Conservation (phyloP, 2,797 vertebrate species). For the Cirrhinus mrigala region DNA sequence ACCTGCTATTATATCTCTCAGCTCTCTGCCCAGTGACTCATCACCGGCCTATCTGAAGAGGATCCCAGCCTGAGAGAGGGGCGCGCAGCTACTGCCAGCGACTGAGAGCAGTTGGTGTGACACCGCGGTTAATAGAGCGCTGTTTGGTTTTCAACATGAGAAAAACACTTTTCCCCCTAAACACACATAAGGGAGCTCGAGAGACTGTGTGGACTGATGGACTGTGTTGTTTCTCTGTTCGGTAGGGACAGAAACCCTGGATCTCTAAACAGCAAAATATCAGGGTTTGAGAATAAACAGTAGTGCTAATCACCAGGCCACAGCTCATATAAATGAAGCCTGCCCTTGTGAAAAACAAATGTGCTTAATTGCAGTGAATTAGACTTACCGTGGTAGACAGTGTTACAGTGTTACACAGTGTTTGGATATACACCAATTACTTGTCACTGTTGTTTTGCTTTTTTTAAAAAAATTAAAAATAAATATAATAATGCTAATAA, state of each 20-base stretch:
- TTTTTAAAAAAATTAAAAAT: too few relatives aligned
- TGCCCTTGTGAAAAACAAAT: background rate
- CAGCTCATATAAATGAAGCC: background rate
- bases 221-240: background rate
- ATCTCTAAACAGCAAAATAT: slow-evolving; percentile 3
- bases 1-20: slow-evolving; percentile 43
- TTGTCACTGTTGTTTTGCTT: too few relatives aligned
- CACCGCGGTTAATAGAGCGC: slow-evolving; percentile 49
- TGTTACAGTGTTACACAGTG: background rate
- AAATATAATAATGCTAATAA: too few relatives aligned
- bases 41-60: slow-evolving; percentile 16
- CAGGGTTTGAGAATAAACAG: background rate
- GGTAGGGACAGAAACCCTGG: background rate
- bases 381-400: background rate
- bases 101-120: slow-evolving; percentile 28
- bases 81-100: background rate
- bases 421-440: too few relatives aligned
- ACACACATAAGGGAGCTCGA: background rate
- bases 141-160: slow-evolving; percentile 2
- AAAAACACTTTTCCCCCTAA: slow-evolving; percentile 1
- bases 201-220: slow-evolving; percentile 16
- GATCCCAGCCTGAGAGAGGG: slow-evolving; percentile 37
- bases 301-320: background rate
- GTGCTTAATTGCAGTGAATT: background rate
- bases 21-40: slow-evolving; percentile 39